phyloP scores from a whole-genome alignment of 2,113 vertebrate genomes.

The Xenopus laevis region DNA sequence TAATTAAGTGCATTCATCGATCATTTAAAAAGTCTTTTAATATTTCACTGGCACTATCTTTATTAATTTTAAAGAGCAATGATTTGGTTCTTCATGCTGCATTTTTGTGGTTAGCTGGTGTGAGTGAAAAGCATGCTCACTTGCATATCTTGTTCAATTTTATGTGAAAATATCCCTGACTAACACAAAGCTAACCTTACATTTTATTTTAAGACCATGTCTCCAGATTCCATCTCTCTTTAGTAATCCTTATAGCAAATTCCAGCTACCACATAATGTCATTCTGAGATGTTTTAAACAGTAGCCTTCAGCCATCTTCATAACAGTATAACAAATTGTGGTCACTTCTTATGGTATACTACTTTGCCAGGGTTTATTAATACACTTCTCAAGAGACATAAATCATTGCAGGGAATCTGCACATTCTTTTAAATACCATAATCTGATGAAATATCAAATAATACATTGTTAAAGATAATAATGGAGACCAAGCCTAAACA shows the following conservation, averaged over 20 bases:
- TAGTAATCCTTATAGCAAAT: slow-evolving; percentile 1
- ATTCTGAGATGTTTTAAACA: neutral
- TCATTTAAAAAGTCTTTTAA: slow-evolving; percentile 26
- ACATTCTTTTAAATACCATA: no score
- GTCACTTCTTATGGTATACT: no score
- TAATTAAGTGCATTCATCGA: slow-evolving; percentile 34
- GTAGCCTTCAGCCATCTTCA: no score
- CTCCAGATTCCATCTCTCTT: slow-evolving; percentile 31
- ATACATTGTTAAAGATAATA: no score
- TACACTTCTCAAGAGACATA: no score
- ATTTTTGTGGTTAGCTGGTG: slow-evolving; percentile 39
- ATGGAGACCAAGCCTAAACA: no score
- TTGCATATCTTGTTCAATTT: slow-evolving; percentile 28
- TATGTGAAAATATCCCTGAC: slow-evolving; percentile 28
- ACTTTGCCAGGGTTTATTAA: no score
- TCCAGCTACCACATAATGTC: neutral
- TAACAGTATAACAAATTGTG: no score
- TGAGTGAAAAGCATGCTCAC: slow-evolving; percentile 28
- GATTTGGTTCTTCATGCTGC: slow-evolving; percentile 13
- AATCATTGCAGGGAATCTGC: no score
- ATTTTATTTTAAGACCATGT: slow-evolving; percentile 25
- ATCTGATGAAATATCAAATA: no score
- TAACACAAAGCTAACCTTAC: slow-evolving; percentile 3
- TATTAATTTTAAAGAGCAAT: slow-evolving; percentile 20
- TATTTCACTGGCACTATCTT: slow-evolving; percentile 26